Base-by-base conservation (phyloP, 2,113 vertebrate genomes). In the Neotoma lepida region DNA sequence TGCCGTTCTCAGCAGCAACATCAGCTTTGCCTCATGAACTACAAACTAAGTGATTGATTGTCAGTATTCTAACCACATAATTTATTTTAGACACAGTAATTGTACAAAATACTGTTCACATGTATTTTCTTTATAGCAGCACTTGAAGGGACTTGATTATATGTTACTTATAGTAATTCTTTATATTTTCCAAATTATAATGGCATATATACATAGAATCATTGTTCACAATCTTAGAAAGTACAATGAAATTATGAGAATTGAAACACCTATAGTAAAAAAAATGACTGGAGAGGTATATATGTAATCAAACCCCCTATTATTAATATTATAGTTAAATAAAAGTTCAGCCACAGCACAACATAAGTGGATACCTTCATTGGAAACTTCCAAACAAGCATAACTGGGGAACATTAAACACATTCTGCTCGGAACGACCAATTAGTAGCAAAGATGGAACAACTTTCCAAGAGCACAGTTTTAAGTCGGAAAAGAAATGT, bases 401-500 rank as follows among this genome's bases (percentile, higher is more conserved):
- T 6, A n/a, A 56, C 9, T 24, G 7, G 12, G 22, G 77, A 80
- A 24, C 33, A 12, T 56, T 54, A 80, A n/a, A 56, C 10, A 12
- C 18, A n/a, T 56, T 80, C 33, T 56, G 33, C 30, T 80, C 24
- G 35, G 49, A 24, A 33, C 30, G 24, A 54, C 64, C 64, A 66
- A 66, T 80, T 35, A n/a, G 51, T 80, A 56, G 49, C 9, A 35
- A 84, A 56, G 17, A 33, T 84, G 68, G 63, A 58, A 12, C 71
- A 9, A 88, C 1, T 73, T 78, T 81, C 4, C 9, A 86, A 91
- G 35, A 61, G 63, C 7, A 81, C 13, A 56, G 33, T 58, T 86
- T 64, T 82, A 91, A 94, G 20, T 66, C n/a, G 84, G 46, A 91
- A 80, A 81, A 35, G 9, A 77, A 73, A 68, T 77, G 33, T 33